Evolutionary conservation across 2,888 invertebrate genomes (phyloP), one percentile per base, ranked within the genome.

Genomic region (Drosophila meridionalis): DNA sequence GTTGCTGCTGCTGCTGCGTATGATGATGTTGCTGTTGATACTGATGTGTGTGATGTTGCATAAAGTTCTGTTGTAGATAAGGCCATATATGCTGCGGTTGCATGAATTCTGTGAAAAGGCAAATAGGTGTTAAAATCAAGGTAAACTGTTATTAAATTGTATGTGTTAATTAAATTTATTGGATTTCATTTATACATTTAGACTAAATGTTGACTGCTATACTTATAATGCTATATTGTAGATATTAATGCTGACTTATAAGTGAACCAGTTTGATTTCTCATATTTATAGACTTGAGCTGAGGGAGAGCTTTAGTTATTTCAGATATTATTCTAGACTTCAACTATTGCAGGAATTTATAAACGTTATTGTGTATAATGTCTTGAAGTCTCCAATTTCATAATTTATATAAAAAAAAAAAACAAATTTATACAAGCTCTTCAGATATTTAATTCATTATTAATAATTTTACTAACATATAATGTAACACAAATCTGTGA

Each of bases 71-170:
- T 90, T 93, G 93, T 88, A 93, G 92, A 92, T 93, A 93, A 93
- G 93, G 93, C 93, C 93, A 93, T 89, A 93, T 93, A 91, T 93
- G 93, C 92, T 93, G 93, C 80, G 93, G 93, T 92, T 93, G 93
- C 88, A 93, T 93, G 88, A 93, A 93, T 89, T 93, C 93, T 93
- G 88, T 36, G 73, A 84, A 63, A 43, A 12, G 34, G 62, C 42
- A 64, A 42, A 34, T 12, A 12, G 36, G 40, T n/a, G 36, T 26
- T 6, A 32, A 28, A 9, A 30, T 0, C 11, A 42, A 34, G 26
- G 28, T 47, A 36, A 11, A 14, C 14, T 4, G 48, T 20, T 6
- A n/a, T 34, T 34, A 20, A 53, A 12, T 11, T 32, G 6, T 9
- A 4, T 20, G 14, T 3, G 30, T 32, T 32, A 32, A 50, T 32